Percentiles rank a stretch among this genome's conserved stretches.
Evolutionary conservation across 2,113 vertebrate species (phyloP).

Genomic region (Barnardius zonarius): DNA sequence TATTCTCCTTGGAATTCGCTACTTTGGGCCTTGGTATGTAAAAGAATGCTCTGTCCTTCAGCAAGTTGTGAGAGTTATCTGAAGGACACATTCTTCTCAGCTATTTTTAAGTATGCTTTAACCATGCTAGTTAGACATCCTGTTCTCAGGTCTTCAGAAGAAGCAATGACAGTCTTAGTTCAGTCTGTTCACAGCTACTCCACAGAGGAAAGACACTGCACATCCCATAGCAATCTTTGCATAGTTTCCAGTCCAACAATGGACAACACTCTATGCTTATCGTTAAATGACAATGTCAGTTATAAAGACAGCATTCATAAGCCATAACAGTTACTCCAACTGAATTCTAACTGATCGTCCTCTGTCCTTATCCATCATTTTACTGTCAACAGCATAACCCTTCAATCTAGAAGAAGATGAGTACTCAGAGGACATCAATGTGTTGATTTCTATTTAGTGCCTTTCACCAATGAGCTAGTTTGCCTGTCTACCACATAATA

Average conservation of each 20-base stretch:
- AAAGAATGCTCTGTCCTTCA: background rate
- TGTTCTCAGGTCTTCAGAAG: slow-evolving; percentile 21
- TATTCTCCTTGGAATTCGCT: background rate
- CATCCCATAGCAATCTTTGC: slow-evolving; percentile 12
- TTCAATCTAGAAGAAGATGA: background rate
- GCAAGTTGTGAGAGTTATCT: background rate
- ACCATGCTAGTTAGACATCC: background rate
- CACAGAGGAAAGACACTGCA: background rate
- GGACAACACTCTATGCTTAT: slow-evolving; percentile 24
- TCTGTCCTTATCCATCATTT: background rate
- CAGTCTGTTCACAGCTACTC: background rate
- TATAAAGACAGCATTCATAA: slow-evolving; percentile 30
- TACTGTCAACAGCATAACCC: background rate
- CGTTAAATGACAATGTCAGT: slow-evolving; percentile 54
- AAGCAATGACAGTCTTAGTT: slow-evolving; percentile 35
- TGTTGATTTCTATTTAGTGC: background rate
- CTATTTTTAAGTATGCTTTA: background rate
- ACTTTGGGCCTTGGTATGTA: background rate
- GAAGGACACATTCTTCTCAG: background rate
- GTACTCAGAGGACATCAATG: background rate
- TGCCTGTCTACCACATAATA: background rate
- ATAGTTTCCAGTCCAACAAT: slow-evolving; percentile 21
- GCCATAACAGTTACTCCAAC: slow-evolving; percentile 12
- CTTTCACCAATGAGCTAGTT: background rate
- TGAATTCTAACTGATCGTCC: slow-evolving; percentile 20